These are phyloP conservation scores for Morpho deidamia DNA, from an alignment of 2,888 invertebrate genomes.

Conservation along the genomic window DNA sequence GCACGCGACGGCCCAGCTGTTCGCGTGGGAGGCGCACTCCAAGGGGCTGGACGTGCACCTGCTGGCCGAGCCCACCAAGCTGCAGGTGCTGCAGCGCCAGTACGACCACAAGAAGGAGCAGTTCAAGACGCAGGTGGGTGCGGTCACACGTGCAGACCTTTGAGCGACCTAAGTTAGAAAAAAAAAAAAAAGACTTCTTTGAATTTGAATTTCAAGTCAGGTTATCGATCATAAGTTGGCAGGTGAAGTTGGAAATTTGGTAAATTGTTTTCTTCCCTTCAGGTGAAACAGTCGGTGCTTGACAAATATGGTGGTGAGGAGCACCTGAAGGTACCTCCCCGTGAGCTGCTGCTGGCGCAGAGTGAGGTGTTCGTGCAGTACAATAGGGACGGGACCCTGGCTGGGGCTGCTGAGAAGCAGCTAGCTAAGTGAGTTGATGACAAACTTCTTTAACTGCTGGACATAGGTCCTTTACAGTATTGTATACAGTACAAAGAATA, in stretches of 20 bases:
- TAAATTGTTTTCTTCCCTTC: constrained; percentile 23
- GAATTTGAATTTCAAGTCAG: too few species aligned
- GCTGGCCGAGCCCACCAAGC: constrained; percentile 97
- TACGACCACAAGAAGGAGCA: constrained; percentile 94
- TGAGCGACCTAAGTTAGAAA: too few species aligned
- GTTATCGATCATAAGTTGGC: too few species aligned
- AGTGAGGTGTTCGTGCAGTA: constrained; percentile 98
- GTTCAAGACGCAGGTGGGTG: constrained; percentile 84
- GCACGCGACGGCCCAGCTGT: constrained; percentile 94
- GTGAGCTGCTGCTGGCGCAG: constrained; percentile 93
- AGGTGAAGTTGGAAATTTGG: too few species aligned
- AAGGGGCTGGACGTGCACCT: constrained; percentile 96
- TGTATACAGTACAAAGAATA: too few species aligned
- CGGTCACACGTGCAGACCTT: neutral
- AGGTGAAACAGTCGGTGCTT: constrained; percentile 90
- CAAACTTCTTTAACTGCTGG: neutral
- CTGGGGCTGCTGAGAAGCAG: constrained; percentile 92
- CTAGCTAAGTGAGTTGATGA: constrained; percentile 80
- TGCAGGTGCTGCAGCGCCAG: constrained; percentile 93
- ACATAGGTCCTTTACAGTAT: too few species aligned
- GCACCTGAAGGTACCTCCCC: constrained; percentile 91
- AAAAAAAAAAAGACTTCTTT: too few species aligned
- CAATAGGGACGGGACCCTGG: constrained; percentile 93
- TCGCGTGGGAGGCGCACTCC: constrained; percentile 98
- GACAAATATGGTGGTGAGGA: constrained; percentile 97